Base-by-base conservation (phyloP, 2,888 invertebrate genomes). In the Spodoptera littoralis region DNA sequence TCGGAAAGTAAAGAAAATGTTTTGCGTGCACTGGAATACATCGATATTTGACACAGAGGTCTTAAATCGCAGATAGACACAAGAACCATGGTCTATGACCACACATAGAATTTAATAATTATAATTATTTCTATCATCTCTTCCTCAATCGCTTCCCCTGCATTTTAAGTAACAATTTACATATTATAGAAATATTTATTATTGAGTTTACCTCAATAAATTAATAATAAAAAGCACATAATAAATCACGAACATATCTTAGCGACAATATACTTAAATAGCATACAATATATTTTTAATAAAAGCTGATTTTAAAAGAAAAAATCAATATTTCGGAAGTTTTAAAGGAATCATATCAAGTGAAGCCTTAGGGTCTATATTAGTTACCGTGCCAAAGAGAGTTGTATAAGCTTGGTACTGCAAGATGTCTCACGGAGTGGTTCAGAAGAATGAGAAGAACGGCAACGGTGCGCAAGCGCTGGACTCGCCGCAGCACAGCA, bases 371-470 rank as follows among this genome's bases (percentile, higher is more conserved):
- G 77, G 67, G 70, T 70, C 61, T 9, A 47, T 53, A 12, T 12
- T 24, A 58, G 42, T 42, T 60, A 71, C 53, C 56, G 80, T 86
- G 84, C 82, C 80, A 85, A 83, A 80, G 79, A 81, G 43, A 65
- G 49, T 50, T 47, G 57, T 60, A 53, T 57, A 30, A 66, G 45
- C 43, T 65, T 60, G 53, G 65, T 65, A 76, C 47, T 72, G 52
- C 57, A 84, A 81, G 72, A 95, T 95, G 95, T 92, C 94, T 73
- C 91, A 94, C 89, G 94, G 90, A 18, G 93, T 90, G 36, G 87
- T 67, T 11, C 89, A 90, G 77, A 93, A 92, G 82, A 90, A 81
- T 63, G 84, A 85, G 46, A 92, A 90, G 84, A 92, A 91, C 65
- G 91, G 90, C 45, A 90, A 87, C 50, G 86, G 83, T 62, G 81